phyloP scores from a whole-genome alignment of 2,888 invertebrate species.

The Temnothorax unifasciatus region DNA sequence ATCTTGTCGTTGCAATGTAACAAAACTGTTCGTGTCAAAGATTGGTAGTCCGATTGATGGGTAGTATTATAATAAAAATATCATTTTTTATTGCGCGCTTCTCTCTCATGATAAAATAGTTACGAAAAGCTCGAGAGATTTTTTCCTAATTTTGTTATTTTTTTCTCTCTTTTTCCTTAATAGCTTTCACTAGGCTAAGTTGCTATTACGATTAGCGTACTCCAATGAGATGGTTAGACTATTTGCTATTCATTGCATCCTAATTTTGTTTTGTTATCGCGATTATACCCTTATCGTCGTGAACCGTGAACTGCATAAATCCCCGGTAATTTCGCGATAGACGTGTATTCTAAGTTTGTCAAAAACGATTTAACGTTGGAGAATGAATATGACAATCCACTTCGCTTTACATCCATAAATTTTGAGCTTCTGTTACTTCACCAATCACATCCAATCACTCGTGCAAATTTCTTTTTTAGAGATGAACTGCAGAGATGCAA shows the following conservation, averaged over 20 bases:
- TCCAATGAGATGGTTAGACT: neutral
- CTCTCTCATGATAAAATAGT: neutral
- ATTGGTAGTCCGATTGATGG: neutral
- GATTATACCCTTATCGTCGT: neutral
- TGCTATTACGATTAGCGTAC: neutral
- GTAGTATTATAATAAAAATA: too few species aligned
- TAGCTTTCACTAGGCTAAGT: neutral
- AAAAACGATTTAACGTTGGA: neutral
- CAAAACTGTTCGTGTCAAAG: neutral
- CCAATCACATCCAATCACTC: neutral
- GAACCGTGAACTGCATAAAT: neutral
- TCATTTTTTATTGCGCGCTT: neutral
- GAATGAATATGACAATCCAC: neutral
- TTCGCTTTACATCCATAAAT: neutral
- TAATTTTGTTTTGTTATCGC: neutral
- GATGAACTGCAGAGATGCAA: neutral
- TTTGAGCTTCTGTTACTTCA: neutral
- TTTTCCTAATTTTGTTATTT: neutral
- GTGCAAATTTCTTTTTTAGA: neutral
- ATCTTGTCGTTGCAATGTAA: neutral
- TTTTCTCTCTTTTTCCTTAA: constrained; percentile 16
- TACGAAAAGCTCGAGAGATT: neutral
- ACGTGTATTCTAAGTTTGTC: neutral
- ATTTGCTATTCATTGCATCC: neutral
- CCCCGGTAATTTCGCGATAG: too few species aligned